phyloP scores from a whole-genome alignment of 2,113 vertebrate genomes.

The Uria aalge region DNA sequence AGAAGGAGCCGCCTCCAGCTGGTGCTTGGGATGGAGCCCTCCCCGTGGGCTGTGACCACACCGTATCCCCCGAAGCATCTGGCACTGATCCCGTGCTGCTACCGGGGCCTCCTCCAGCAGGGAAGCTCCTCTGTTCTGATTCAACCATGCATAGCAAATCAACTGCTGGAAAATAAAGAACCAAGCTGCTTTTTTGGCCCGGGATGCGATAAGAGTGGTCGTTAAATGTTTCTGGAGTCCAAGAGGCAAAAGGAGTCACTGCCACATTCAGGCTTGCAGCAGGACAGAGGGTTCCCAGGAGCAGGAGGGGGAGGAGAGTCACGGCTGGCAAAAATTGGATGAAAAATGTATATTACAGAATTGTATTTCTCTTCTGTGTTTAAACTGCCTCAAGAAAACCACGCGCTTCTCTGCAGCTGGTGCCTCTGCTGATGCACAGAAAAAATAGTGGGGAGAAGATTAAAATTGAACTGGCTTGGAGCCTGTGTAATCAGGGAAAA shows the following conservation, averaged over 20 bases:
- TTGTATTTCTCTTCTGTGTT: slow-evolving; percentile 23
- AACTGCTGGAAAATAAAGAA: slow-evolving; percentile 13
- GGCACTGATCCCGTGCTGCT: not conserved
- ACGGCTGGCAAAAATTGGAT: not conserved
- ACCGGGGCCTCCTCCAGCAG: not conserved
- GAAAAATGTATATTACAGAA: slow-evolving; percentile 11
- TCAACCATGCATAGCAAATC: slow-evolving; percentile 37
- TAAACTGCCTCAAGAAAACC: slow-evolving; percentile 43
- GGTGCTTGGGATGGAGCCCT: not conserved
- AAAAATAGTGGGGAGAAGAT: slow-evolving; percentile 39
- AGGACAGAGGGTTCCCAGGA: not conserved
- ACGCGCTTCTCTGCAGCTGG: slow-evolving; percentile 63
- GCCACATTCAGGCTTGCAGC: not conserved
- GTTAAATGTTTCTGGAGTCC: not conserved
- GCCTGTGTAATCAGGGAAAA: slow-evolving; percentile 76
- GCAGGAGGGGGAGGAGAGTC: not conserved
- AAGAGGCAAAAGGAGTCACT: not conserved
- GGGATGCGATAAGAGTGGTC: not conserved
- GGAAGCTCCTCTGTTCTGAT: slow-evolving; percentile 9
- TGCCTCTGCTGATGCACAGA: slow-evolving; percentile 61
- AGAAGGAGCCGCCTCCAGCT: not conserved
- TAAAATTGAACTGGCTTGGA: slow-evolving; percentile 47
- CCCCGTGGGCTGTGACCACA: not conserved
- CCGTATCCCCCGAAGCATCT: not conserved
- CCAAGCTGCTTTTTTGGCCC: slow-evolving; percentile 49